These are phyloP conservation scores for Linnaemya tessellans DNA, from an alignment of 2,888 invertebrate species.

Conservation along the genomic window DNA sequence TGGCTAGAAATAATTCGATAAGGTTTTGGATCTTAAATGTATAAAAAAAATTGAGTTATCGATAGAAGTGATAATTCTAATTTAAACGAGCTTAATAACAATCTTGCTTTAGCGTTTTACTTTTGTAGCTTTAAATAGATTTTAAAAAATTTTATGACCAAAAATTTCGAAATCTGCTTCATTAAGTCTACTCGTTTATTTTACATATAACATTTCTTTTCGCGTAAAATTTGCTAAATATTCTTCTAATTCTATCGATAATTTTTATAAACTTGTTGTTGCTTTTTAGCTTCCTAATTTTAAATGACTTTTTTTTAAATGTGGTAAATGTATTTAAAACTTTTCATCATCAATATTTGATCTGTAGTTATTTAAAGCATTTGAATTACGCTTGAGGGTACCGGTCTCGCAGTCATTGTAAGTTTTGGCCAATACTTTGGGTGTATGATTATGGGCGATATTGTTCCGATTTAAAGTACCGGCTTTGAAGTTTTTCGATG, in stretches of 20 bases:
- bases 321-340: constrained; percentile 76
- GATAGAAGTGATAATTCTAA: not conserved
- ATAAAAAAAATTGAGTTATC: not conserved
- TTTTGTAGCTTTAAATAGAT: too few species aligned
- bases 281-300: constrained; percentile 14
- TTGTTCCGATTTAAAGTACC: constrained; percentile 85
- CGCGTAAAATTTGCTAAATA: constrained; percentile 14
- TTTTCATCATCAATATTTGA: constrained; percentile 83
- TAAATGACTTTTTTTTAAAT: constrained; percentile 38
- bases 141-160: not conserved
- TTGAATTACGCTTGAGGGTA: constrained; percentile 89
- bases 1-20: constrained; percentile 24
- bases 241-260: constrained; percentile 6
- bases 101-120: too few species aligned
- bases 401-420: constrained; percentile 91
- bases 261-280: not conserved
- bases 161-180: not conserved
- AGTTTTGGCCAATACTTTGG: constrained; percentile 89
- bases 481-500: constrained; percentile 78
- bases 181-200: not conserved
- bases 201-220: not conserved
- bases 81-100: not conserved
- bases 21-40: constrained; percentile 24
- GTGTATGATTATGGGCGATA: constrained; percentile 86
- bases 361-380: constrained; percentile 86